Base-by-base conservation (phyloP, 2,888 invertebrate genomes). In the Polymixis lichenea region DNA sequence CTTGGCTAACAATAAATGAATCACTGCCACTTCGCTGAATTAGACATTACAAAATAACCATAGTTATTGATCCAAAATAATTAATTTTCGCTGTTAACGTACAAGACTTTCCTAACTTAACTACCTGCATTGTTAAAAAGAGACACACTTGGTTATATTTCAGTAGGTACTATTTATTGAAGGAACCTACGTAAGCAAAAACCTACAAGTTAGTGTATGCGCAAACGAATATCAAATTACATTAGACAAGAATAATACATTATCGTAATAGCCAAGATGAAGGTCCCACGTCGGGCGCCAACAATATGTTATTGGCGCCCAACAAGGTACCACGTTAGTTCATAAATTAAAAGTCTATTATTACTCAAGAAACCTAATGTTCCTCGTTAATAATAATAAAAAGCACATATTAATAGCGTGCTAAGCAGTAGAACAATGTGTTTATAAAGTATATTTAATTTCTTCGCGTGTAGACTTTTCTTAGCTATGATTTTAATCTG, bases 401-500 rank as follows among this genome's bases (percentile, higher is more conserved):
- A 83, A 77, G 15, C 49, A 71, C 67, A 72, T 75, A 77, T 80
- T 78, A 72, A 76, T 80, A 74, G 88, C 87, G 88, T 87, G 87
- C 76, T 62, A 74, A 70, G 32, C 64, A 78, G 71, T 69, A 62
- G 2, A 86, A 83, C 65, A 74, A 69, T 77, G 72, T 80, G 81
- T 77, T 72, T 62, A 73, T 78, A 86, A 84, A 81, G 77, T 65
- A 78, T 65, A 75, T 72, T 84, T 77, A 69, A 86, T 80, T 82
- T 78, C 75, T 81, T 90, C 83, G 90, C 89, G 90, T 90, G 89
- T 78, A 74, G 51, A 84, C 82, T 81, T 81, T 83, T 86, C 84
- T 83, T 85, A 85, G 78, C 38, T 38, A 80, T 78, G 86, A 88
- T 89, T 85, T 70, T 80, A 87, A 87, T 87, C 84, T 81, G 73